Evolutionary conservation across 2,113 vertebrate genomes (phyloP).

Genomic region (Pseudorhombus dupliciocellatus): DNA sequence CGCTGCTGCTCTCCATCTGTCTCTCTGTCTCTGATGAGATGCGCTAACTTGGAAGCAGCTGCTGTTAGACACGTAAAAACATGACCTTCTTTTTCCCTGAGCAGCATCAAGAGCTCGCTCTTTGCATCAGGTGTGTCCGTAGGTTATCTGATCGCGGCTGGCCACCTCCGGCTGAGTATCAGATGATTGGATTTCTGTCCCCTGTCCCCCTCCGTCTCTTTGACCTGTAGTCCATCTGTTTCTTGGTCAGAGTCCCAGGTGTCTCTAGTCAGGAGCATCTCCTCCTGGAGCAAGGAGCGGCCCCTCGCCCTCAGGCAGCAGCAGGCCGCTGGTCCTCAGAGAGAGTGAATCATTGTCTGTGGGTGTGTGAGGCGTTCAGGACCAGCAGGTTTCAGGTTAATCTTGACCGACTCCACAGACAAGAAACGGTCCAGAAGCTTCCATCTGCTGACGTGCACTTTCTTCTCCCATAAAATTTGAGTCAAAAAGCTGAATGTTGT

Average conservation of each 20-base stretch:
- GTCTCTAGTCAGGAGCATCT: not conserved
- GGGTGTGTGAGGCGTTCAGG: constrained; percentile 39
- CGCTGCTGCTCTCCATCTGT: constrained; percentile 42
- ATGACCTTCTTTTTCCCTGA: not conserved
- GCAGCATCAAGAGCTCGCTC: not conserved
- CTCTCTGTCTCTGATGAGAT: not conserved
- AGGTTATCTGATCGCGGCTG: constrained; percentile 60
- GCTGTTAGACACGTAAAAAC: not conserved
- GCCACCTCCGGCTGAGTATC: constrained; percentile 47
- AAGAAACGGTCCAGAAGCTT: not conserved
- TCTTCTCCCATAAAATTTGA: too few species aligned
- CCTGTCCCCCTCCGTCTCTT: constrained; percentile 2
- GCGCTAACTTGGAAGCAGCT: constrained; percentile 26
- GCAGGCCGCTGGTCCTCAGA: not conserved
- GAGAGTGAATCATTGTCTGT: constrained; percentile 1
- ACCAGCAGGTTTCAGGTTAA: constrained; percentile 45
- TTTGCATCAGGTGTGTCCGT: constrained; percentile 23
- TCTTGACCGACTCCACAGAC: not conserved
- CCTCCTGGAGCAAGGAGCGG: not conserved
- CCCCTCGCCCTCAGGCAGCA: not conserved
- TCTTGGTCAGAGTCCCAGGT: not conserved
- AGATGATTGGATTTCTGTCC: constrained; percentile 45
- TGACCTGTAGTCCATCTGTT: constrained; percentile 36
- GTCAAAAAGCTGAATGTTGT: too few species aligned
- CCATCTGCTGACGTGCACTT: too few species aligned